These are phyloP conservation scores for Drosophila differens DNA, from an alignment of 2,888 invertebrate species.

Conservation along the genomic window DNA sequence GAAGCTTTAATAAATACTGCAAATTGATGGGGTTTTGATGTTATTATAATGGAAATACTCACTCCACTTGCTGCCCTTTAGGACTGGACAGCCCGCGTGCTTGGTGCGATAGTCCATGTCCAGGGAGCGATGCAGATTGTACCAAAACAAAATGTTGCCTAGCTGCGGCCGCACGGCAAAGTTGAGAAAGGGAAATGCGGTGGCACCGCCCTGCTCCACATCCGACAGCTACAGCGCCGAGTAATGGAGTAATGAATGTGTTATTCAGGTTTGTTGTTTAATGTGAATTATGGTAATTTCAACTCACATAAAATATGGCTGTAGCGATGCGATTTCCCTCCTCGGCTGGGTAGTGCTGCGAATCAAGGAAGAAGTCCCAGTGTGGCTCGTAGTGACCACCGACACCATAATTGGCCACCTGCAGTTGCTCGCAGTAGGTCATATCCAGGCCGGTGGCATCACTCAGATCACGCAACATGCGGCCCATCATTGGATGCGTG, in stretches of 20 bases:
- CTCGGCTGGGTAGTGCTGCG: conserved; percentile 91
- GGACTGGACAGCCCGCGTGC: conserved; percentile 98
- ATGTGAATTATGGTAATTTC: conserved; percentile 15
- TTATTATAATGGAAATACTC: conserved; percentile 46
- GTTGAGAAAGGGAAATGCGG: conserved; percentile 96
- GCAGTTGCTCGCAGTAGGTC: conserved; percentile 93
- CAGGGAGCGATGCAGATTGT: conserved; percentile 95
- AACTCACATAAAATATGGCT: conserved; percentile 96
- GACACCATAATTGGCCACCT: conserved; percentile 99
- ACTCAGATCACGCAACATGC: conserved; percentile 90
- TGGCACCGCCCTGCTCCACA: conserved; percentile 98
- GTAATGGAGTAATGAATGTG: conserved; percentile 3
- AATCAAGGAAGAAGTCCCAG: conserved; percentile 89
- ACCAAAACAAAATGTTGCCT: conserved; percentile 97
- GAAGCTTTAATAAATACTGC: background rate
- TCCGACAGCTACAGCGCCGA: conserved; percentile 92
- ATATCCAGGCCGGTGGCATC: conserved; percentile 87
- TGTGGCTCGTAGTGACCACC: conserved; percentile 99
- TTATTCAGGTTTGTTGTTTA: background rate
- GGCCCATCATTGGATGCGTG: conserved; percentile 64
- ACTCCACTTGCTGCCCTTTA: conserved; percentile 99
- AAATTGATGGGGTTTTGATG: too few relatives aligned
- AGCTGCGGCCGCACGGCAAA: conserved; percentile 94
- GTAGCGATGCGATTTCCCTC: conserved; percentile 98
- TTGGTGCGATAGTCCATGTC: conserved; percentile 95